Evolutionary conservation across 2,113 vertebrate genomes (phyloP).

Genomic region (Prunella himalayana): DNA sequence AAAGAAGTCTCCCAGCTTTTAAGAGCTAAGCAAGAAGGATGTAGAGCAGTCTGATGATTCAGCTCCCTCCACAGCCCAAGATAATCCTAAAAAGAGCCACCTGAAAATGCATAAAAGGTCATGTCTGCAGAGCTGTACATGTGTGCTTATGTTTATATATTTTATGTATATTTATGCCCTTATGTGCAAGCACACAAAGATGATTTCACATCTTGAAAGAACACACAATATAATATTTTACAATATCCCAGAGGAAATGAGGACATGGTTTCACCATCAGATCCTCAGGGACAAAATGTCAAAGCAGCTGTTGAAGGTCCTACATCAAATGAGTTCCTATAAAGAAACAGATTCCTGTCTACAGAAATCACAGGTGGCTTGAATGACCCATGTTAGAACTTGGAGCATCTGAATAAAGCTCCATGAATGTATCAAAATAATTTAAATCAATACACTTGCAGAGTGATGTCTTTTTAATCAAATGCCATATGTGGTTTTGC

Average conservation of each 20-base stretch:
- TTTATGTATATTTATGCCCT: not conserved
- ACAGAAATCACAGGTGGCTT: not conserved
- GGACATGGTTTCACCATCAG: not conserved
- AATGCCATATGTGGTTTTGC: not conserved
- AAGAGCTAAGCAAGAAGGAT: not conserved
- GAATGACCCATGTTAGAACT: not conserved
- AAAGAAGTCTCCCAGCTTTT: not conserved
- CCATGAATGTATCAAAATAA: not conserved
- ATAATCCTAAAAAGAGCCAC: not conserved
- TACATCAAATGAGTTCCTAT: not conserved
- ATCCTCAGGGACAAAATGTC: not conserved
- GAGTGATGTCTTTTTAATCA: conserved; percentile 1
- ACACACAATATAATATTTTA: not conserved
- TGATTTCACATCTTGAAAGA: not conserved
- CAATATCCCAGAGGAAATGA: not conserved
- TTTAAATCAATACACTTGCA: not conserved
- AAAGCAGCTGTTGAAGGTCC: not conserved
- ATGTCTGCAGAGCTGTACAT: not conserved
- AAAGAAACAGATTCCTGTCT: not conserved
- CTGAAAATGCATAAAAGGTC: not conserved
- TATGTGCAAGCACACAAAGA: not conserved
- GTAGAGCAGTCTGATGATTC: not conserved
- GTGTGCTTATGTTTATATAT: not conserved
- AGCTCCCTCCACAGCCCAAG: not conserved
- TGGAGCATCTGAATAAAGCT: conserved; percentile 16